Base-by-base conservation (phyloP, 2,113 vertebrate genomes). In the Centrocercus urophasianus region DNA sequence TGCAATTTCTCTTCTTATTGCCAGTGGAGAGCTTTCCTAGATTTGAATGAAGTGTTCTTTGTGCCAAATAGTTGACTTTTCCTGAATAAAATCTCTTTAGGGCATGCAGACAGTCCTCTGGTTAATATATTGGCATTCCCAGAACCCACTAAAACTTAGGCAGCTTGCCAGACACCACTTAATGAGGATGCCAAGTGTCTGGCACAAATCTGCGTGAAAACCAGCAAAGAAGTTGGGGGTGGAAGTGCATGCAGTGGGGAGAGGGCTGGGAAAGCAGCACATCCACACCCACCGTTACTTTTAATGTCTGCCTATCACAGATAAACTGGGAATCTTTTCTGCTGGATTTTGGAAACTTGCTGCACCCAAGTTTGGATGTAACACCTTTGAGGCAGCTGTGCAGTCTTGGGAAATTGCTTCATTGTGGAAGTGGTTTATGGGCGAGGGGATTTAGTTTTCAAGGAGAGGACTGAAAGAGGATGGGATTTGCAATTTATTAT, bases 61-160 rank as follows among this genome's bases (percentile, higher is more conserved):
- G 75, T 97, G 97, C 97, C 97, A 97, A 98, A 97, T 96, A 93
- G 92, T 97, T 98, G 97, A 98, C 97, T 98, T 97, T 97, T 97
- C 97, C 96, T 95, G 97, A 98, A 97, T 89, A 97, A 97, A 97
- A 98, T 88, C 95, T 97, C 94, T 92, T 95, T 79, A 95, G 97
- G 89, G 90, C 95, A 94, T 97, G 96, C 94, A 94, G 2, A 96
- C 97, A 97, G 97, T 96, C 95, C 95, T 97, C 96, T 97, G 97
- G 97, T 98, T 98, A 98, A 98, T 97, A 98, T 97, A 98, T 96
- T 98, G 97, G 97, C 97, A 98, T 98, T 98, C 96, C 97, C 97
- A 98, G 97, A 98, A 98, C 96, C 97, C 95, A 96, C 98, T 97
- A 95, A 97, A 97, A 94, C 86, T 83, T 93, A 88, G 97, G 97